Conservation (phyloP, 2,888 invertebrate genomes). For the Drosophila robusta region DNA sequence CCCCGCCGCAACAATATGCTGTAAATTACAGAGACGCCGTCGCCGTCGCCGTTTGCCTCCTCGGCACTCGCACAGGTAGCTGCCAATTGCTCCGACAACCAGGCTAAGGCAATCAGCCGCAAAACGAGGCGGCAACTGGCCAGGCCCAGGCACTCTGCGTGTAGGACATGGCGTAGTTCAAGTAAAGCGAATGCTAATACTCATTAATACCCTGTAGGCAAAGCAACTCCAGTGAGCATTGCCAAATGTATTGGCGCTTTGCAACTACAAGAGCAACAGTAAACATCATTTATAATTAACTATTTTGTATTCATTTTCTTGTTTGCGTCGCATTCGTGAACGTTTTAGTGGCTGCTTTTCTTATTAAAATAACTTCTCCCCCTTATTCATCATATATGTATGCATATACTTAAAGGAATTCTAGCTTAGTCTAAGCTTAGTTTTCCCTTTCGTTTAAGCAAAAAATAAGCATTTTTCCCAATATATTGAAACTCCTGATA, state of each 20-base stretch:
- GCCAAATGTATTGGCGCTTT: neutral
- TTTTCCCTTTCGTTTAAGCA: no score
- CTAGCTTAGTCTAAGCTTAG: no score
- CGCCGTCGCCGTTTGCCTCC: neutral
- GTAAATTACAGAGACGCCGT: constrained; percentile 48
- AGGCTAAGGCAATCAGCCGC: constrained; percentile 56
- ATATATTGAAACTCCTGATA: no score
- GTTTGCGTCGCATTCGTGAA: neutral
- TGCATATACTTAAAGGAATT: no score
- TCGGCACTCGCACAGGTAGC: constrained; percentile 43
- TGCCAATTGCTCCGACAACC: constrained; percentile 43
- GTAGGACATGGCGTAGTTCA: constrained; percentile 13
- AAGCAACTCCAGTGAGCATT: neutral
- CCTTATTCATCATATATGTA: no score
- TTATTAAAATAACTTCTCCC: no score
- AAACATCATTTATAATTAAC: no score
- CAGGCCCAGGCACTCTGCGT: neutral
- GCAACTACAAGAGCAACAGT: no score
- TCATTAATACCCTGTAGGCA: constrained; percentile 48
- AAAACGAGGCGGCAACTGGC: constrained; percentile 50
- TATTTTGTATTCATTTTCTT: no score
- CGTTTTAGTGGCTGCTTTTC: neutral
- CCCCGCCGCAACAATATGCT: constrained; percentile 26
- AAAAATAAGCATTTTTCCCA: no score
- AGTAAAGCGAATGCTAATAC: constrained; percentile 25